phyloP scores from a whole-genome alignment of 2,797 vertebrate species.

The Acanthiza pusilla region DNA sequence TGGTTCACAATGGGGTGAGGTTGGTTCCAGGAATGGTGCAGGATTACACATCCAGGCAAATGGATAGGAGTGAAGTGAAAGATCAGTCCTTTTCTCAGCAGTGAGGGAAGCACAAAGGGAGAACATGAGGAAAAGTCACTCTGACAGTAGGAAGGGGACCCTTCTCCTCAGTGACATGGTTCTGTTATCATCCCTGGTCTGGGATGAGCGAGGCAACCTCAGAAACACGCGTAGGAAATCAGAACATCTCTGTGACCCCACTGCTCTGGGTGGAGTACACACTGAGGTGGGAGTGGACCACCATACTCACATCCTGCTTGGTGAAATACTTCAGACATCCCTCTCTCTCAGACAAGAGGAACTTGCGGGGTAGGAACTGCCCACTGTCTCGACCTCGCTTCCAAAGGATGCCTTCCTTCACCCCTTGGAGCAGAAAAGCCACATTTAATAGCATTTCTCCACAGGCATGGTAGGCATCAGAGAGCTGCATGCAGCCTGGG shows the following conservation, averaged over 20 bases:
- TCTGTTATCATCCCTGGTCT: not conserved
- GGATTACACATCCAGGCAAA: not conserved
- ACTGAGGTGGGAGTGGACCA: not conserved
- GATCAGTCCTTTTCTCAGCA: not conserved
- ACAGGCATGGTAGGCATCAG: not conserved
- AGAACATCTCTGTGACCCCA: not conserved
- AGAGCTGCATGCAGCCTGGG: not conserved
- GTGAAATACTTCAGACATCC: slow-evolving; percentile 88
- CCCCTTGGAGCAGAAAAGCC: slow-evolving; percentile 68
- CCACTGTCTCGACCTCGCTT: slow-evolving; percentile 88
- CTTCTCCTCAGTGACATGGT: not conserved
- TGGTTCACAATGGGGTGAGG: not conserved
- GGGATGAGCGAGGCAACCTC: not conserved
- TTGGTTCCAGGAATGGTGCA: not conserved
- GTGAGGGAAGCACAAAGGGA: not conserved
- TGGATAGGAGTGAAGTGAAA: not conserved
- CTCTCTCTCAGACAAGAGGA: slow-evolving; percentile 84
- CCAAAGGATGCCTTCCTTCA: slow-evolving; percentile 83
- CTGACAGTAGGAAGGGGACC: not conserved
- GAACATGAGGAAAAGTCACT: not conserved
- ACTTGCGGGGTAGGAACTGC: slow-evolving; percentile 85
- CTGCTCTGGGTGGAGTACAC: not conserved
- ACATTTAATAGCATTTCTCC: not conserved
- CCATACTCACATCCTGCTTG: slow-evolving; percentile 84
- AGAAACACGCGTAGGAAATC: not conserved